Base-by-base conservation (phyloP, 2,888 invertebrate genomes). In the Parochlus steinenii region DNA sequence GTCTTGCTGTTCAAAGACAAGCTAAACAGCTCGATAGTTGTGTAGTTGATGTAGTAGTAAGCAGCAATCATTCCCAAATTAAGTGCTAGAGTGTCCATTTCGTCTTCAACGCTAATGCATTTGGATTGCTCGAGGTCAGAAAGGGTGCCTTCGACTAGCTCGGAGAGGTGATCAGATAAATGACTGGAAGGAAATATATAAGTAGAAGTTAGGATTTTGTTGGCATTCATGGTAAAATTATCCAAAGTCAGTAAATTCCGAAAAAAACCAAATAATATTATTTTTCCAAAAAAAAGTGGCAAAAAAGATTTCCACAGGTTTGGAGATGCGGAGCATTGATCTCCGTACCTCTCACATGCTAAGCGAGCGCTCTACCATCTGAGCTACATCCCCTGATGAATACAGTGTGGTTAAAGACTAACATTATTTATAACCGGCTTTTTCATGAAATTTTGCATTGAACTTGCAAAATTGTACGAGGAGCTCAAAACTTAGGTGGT, bases 31-130 rank as follows among this genome's bases (percentile, higher is more conserved):
- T 98, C 98, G 39, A 98, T 98, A 0, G 98, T 99, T 0, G 95
- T 93, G 50, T 99, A 98, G 58, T 97, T 95, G 49, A 98, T 98
- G 61, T 98, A 98, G 58, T 99, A 99, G 61, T 99, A 99, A 0
- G 97, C 93, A 0, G 98, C 97, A 55, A 99, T 99, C 95, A 99
- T 98, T 51, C 98, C 98, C 53, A 99, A 63, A 65, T 99, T 99
- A 22, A 98, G 67, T 0, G 98, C 93, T 40, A 87, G 69, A 1
- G 89, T 85, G 55, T 98, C 95, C 80, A 98, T 89, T 47, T 98
- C 97, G 45, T 98, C 97, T 54, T 97, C 95, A 6, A 99, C 74
- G 32, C 87, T 83, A 46, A 99, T 93, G 56, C 98, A 98, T 53
- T 93, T 93, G 1, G 92, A 87, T 55, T 92, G 89, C 53, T 95